A percentile compares a stretch with the other conserved stretches of the same genome.
phyloP scores from a whole-genome alignment of 2,113 vertebrate species.

The Hystrix cristata region DNA sequence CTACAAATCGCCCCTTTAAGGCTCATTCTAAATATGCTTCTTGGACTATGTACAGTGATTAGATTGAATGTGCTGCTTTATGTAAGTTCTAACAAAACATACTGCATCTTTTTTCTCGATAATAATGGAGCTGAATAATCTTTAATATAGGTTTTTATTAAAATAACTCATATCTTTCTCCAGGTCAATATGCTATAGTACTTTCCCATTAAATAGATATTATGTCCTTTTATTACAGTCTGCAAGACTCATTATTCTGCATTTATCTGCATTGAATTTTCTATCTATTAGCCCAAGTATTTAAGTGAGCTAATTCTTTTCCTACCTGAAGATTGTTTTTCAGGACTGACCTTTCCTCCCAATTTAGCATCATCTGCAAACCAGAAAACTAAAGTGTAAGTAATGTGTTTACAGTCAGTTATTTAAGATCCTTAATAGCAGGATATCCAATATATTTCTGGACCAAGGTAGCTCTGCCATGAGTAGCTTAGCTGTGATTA shows the following conservation, averaged over 20 bases:
- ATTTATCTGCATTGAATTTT: conserved; percentile 92
- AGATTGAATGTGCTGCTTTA: conserved; percentile 85
- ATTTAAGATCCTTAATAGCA: conserved; percentile 83
- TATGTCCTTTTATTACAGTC: conserved; percentile 90
- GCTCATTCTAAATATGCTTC: conserved; percentile 86
- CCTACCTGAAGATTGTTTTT: conserved; percentile 89
- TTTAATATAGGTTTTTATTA: conserved; percentile 89
- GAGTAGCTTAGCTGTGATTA: conserved; percentile 72
- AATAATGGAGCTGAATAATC: conserved; percentile 87
- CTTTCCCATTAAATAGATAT: conserved; percentile 90
- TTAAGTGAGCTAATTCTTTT: conserved; percentile 90
- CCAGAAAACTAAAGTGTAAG: conserved; percentile 86
- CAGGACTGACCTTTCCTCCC: conserved; percentile 89
- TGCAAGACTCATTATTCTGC: conserved; percentile 90
- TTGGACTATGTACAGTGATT: conserved; percentile 82
- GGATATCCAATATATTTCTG: conserved; percentile 77
- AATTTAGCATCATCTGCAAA: conserved; percentile 88
- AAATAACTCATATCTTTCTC: conserved; percentile 89
- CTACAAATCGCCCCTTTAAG: conserved; percentile 87
- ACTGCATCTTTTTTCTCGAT: conserved; percentile 83
- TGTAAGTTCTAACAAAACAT: conserved; percentile 87
- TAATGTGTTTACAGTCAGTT: conserved; percentile 84
- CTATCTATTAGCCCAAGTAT: conserved; percentile 89
- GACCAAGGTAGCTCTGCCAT: conserved; percentile 68
- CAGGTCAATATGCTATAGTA: conserved; percentile 89